Base-by-base conservation (phyloP, 2,113 vertebrate species). In the Myiopsitta monachus region DNA sequence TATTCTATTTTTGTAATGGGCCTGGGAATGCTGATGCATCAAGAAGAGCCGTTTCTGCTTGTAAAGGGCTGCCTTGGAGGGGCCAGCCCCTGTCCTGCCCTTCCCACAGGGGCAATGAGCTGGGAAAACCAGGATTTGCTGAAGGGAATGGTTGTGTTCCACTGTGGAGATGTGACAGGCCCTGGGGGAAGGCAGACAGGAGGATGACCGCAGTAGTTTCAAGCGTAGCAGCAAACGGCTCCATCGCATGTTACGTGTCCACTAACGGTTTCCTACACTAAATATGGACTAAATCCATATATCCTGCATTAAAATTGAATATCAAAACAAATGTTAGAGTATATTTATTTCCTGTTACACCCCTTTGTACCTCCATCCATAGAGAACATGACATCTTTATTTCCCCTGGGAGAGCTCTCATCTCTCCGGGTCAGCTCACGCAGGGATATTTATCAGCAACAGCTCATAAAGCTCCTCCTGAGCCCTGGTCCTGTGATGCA, bases 1-100 rank as follows among this genome's bases (percentile, higher is more conserved):
- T 83, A 54, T 84, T 96, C 95, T 96, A 95, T 95, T 96, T 97
- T 97, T 97, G n/a, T 97, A 96, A 94, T 0, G 79, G 77, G 79
- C 95, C 88, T 46, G 90, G 78, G 19, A 59, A 4, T 0, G 24
- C 7, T 0, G 78, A 18, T 3, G 83, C 72, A 13, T 41, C 19
- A 2, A 5, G 44, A 5, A 2, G 72, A 33, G 38, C 3, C 16
- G 41, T 2, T 77, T 55, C 74, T 41, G 84, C 72, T 8, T 11
- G 3, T 0, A 0, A 26, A n/a, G 77, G 46, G 82, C 74, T 36
- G 43, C 7, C 13, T 1, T 7, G 18, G 75, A 59, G 36, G 15
- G 39, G 22, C 33, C 57, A 10, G 57, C 33, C 33, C 22, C 57
- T 5, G 14, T 10, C 55, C 57, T 24, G 57, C 57, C 7, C n/a